Percentiles rank a stretch among this genome's conserved stretches.
Evolutionary conservation across 2,113 vertebrate species (phyloP).

Genomic region (Benitochromis conjunctus): DNA sequence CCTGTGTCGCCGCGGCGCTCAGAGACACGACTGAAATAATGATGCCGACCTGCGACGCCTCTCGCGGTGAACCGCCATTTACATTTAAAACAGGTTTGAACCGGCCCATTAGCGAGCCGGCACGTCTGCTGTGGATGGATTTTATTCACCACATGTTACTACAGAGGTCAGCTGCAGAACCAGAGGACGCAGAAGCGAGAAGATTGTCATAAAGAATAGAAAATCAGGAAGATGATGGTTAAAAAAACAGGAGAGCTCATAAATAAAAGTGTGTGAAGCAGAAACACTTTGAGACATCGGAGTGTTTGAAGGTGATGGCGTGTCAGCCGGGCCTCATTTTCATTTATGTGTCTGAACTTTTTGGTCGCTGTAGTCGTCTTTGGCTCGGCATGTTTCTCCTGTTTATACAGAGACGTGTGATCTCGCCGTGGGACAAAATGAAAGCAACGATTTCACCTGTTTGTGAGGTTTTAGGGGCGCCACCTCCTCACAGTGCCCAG

Average conservation of each 20-base stretch:
- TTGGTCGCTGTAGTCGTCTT: not conserved
- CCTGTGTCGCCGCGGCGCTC: not conserved
- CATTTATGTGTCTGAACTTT: not conserved
- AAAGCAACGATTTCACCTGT: not conserved
- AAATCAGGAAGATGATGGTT: not conserved
- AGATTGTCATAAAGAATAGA: not conserved
- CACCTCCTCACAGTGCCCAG: not conserved
- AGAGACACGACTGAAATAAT: not conserved
- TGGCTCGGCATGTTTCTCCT: not conserved
- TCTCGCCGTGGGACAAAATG: not conserved
- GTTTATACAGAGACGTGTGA: not conserved
- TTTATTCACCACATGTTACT: not conserved
- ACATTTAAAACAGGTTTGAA: not conserved
- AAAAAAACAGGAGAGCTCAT: not conserved
- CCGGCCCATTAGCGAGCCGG: not conserved
- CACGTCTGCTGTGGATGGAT: not conserved
- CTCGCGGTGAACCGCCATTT: not conserved
- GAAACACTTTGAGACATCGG: not conserved
- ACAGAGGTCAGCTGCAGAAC: not conserved
- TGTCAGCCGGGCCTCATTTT: not conserved
- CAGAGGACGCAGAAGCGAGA: not conserved
- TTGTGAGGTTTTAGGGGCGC: not conserved
- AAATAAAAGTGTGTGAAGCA: not conserved
- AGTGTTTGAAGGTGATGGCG: not conserved
- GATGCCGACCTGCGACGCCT: not conserved